These are phyloP conservation scores for Ctenodactylus gundi DNA, from an alignment of 2,113 vertebrate genomes.

Conservation along the genomic window DNA sequence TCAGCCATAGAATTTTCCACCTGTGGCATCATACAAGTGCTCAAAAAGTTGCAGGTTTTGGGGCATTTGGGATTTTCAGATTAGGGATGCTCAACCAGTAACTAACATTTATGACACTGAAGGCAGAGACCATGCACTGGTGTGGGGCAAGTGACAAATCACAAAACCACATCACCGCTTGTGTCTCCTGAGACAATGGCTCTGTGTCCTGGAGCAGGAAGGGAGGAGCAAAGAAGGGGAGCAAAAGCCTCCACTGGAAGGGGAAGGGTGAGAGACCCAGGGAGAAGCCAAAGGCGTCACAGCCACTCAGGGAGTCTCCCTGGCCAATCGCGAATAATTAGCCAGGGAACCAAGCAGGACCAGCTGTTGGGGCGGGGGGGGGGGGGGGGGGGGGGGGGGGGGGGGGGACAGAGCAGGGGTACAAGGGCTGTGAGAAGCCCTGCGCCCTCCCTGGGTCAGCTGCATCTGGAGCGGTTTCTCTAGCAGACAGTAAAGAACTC, in stretches of 20 bases:
- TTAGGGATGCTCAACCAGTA: not conserved
- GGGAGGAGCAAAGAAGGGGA: not conserved
- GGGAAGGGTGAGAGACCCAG: not conserved
- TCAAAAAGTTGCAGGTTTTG: not conserved
- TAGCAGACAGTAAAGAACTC: slow-evolving; percentile 99
- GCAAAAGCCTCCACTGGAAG: not conserved
- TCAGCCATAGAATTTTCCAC: not conserved
- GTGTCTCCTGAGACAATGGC: not conserved
- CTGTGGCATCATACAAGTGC: not conserved
- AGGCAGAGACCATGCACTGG: not conserved
- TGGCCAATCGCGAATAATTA: slow-evolving; percentile 42
- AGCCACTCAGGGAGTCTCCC: slow-evolving; percentile 50
- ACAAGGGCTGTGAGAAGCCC: slow-evolving; percentile 78
- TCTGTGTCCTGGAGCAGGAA: not conserved
- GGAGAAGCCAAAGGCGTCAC: slow-evolving; percentile 9
- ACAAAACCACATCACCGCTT: not conserved
- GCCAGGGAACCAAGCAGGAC: slow-evolving; percentile 57
- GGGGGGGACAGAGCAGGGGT: too few species aligned
- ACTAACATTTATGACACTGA: not conserved
- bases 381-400: not conserved
- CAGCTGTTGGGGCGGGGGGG: slow-evolving; percentile 64
- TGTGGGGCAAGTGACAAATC: not conserved
- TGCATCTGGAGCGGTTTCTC: slow-evolving; percentile 98
- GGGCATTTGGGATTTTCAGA: not conserved
- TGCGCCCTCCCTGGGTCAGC: slow-evolving; percentile 77